A percentile compares a stretch with the other conserved stretches of the same genome.
These are phyloP conservation scores for Aramus guarauna DNA, from an alignment of 2,113 vertebrate genomes.

Conservation along the genomic window DNA sequence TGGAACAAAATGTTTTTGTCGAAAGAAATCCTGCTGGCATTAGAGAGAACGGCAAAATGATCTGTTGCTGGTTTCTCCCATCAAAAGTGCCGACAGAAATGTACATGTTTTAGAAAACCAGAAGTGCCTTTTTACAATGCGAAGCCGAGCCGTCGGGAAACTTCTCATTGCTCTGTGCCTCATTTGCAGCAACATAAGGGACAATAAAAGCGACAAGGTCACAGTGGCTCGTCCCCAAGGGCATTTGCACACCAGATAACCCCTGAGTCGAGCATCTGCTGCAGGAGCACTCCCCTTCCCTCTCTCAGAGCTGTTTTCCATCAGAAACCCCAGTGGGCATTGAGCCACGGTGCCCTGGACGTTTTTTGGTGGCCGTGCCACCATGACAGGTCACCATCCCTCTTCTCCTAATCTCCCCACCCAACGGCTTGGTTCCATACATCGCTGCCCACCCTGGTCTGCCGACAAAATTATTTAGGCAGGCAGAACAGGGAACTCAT, in stretches of 20 bases:
- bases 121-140: not conserved
- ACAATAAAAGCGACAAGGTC: not conserved
- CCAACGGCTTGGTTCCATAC: not conserved
- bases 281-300: not conserved
- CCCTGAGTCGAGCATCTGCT: fast-evolving
- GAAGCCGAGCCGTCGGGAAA: not conserved
- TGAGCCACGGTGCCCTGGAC: fast-evolving
- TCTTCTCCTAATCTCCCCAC: not conserved
- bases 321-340: fast-evolving
- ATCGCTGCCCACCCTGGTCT: not conserved
- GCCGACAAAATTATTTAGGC: not conserved
- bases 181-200: not conserved
- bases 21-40: not conserved
- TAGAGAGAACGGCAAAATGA: not conserved
- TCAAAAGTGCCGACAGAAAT: not conserved
- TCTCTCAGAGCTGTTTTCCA: not conserved
- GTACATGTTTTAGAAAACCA: not conserved
- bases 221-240: not conserved
- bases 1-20: not conserved
- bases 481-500: not conserved
- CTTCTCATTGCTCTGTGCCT: not conserved
- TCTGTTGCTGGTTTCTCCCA: not conserved
- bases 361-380: not conserved
- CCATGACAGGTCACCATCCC: fast-evolving
- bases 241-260: not conserved